These are phyloP conservation scores for Myotis myotis DNA, from an alignment of 2,797 vertebrate species.

Conservation along the genomic window DNA sequence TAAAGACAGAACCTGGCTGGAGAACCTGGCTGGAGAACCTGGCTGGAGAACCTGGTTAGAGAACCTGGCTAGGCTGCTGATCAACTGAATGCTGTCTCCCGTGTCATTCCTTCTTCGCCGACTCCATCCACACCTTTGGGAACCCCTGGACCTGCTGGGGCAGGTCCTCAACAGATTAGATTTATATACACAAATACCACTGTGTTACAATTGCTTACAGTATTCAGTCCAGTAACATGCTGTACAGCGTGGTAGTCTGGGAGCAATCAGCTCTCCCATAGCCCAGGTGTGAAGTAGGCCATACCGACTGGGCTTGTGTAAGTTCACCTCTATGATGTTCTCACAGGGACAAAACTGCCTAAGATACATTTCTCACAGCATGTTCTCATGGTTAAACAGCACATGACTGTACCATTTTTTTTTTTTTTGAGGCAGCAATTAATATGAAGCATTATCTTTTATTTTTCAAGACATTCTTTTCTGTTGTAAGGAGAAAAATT, in stretches of 20 bases:
- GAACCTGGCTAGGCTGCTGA: no score
- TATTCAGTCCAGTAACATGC: neutral
- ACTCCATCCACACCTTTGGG: no score
- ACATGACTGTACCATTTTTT: neutral
- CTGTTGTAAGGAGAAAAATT: neutral
- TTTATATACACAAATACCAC: neutral
- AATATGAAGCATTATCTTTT: neutral
- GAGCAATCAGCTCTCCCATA: neutral
- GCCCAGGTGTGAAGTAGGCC: neutral
- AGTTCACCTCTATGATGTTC: neutral
- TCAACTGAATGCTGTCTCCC: no score
- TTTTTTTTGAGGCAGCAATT: neutral
- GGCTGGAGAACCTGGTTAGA: no score
- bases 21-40: no score
- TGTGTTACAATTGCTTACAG: neutral
- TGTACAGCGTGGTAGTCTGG: neutral
- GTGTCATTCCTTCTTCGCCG: no score
- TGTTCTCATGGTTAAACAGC: neutral
- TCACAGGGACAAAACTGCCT: neutral
- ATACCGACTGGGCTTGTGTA: no score
- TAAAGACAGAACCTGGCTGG: no score
- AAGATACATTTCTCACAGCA: neutral
- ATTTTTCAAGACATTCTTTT: constrained; percentile 6
- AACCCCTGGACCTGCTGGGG: no score
- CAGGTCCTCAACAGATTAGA: neutral